Evolutionary conservation across 2,888 invertebrate genomes (phyloP).

Genomic region (Pyrochroa serraticornis): DNA sequence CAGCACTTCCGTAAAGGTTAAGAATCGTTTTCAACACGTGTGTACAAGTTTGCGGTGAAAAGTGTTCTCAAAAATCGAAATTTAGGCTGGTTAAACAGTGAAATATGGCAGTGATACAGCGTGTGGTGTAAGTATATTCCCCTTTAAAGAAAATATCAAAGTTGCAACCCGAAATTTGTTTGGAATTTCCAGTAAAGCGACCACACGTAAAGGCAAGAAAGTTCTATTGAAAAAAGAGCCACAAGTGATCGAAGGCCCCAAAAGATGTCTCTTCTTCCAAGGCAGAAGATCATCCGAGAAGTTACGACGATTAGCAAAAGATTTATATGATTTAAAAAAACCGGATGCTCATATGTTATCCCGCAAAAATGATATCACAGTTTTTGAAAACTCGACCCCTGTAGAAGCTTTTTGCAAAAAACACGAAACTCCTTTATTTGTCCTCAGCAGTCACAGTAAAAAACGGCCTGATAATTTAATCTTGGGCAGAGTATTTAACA

Average conservation of each 20-base stretch:
- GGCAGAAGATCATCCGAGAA: constrained; percentile 81
- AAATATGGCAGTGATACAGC: constrained; percentile 55
- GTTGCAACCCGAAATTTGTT: not conserved
- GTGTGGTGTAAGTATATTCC: constrained; percentile 55
- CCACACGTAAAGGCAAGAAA: constrained; percentile 86
- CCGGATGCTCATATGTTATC: constrained; percentile 78
- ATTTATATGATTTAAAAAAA: constrained; percentile 86
- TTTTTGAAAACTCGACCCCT: constrained; percentile 89
- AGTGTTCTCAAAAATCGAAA: constrained; percentile 7
- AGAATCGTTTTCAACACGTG: constrained; percentile 48
- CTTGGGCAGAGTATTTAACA: constrained; percentile 88
- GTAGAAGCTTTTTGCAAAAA: constrained; percentile 80
- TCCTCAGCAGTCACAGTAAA: constrained; percentile 90
- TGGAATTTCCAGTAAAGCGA: constrained; percentile 76
- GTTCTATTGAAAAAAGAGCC: constrained; percentile 81
- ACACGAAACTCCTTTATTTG: constrained; percentile 87
- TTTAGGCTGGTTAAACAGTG: constrained; percentile 10
- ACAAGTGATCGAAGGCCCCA: constrained; percentile 86
- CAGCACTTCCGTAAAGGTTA: constrained; percentile 1
- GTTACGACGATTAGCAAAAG: constrained; percentile 77
- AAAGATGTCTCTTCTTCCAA: constrained; percentile 82
- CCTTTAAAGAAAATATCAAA: not conserved
- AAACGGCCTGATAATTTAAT: constrained; percentile 93
- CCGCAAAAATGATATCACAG: constrained; percentile 86
- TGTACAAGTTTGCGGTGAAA: constrained; percentile 31